A percentile compares a stretch with the other conserved stretches of the same genome.
Evolutionary conservation across 2,888 invertebrate genomes (phyloP).

Genomic region (Pteria penguin): DNA sequence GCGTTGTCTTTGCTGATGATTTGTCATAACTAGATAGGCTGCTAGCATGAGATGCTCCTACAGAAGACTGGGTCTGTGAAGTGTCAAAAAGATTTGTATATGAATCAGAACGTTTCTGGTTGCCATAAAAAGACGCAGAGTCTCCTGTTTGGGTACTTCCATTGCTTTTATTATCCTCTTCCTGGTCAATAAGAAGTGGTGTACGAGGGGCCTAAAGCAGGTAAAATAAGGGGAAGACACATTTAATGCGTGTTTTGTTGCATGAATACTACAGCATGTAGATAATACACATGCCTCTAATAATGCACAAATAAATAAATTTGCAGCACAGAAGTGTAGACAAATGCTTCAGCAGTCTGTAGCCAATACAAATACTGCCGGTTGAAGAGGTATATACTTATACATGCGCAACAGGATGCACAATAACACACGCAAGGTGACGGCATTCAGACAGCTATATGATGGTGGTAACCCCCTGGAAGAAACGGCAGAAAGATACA

Average conservation of each 20-base stretch:
- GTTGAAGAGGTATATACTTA: constrained; percentile 37
- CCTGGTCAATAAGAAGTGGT: constrained; percentile 58
- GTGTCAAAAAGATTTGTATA: constrained; percentile 76
- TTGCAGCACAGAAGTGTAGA: too few relatives aligned
- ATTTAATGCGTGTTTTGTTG: constrained; percentile 14
- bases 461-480: constrained; percentile 45
- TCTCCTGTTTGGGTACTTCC: constrained; percentile 43
- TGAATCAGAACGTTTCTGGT: constrained; percentile 68
- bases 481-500: constrained; percentile 44
- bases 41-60: constrained; percentile 51
- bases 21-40: constrained; percentile 42
- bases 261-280: background rate
- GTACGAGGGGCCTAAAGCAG: constrained; percentile 46
- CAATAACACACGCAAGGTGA: background rate
- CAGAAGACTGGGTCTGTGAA: constrained; percentile 56
- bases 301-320: background rate
- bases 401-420: constrained; percentile 26
- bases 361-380: background rate
- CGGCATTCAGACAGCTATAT: constrained; percentile 17
- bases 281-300: background rate
- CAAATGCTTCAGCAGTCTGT: background rate
- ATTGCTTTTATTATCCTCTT: constrained; percentile 51
- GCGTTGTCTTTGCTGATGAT: constrained; percentile 16
- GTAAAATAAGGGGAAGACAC: constrained; percentile 33
- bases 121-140: constrained; percentile 52